Evolutionary conservation across 37 sponge, comb jelly and placozoan genomes (phyloP).

Genomic region (Chondrilla cf. caribensis): DNA sequence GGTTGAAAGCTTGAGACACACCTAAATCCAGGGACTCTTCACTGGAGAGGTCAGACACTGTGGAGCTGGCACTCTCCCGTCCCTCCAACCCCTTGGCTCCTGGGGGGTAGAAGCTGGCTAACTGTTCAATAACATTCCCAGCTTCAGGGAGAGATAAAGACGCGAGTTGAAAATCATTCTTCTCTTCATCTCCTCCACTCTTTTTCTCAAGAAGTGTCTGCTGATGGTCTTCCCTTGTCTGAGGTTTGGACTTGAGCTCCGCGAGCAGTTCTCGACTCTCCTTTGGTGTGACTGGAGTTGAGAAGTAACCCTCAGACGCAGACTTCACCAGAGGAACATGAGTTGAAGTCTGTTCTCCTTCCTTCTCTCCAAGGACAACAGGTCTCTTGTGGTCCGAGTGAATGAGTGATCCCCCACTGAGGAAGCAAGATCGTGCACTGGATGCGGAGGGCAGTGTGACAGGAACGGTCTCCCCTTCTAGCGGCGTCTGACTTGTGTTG

Average conservation of each 20-base stretch:
- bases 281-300: background rate
- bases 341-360: background rate
- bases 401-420: background rate
- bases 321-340: background rate
- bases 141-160: background rate
- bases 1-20: conserved; percentile 5
- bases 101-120: background rate
- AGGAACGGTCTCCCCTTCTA: background rate
- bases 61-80: too few relatives aligned
- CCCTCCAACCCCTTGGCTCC: background rate
- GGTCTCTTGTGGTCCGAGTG: conserved; percentile 10
- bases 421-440: conserved; percentile 6
- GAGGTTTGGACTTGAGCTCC: too few relatives aligned
- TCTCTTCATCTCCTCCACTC: background rate
- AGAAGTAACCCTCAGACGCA: conserved; percentile 21
- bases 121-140: background rate
- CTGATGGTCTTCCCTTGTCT: too few relatives aligned
- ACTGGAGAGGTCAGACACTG: background rate
- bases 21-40: background rate
- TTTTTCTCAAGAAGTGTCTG: background rate
- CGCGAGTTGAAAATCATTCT: background rate
- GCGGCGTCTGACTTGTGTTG: background rate
- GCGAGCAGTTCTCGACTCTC: background rate
- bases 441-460: conserved; percentile 5
- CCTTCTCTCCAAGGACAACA: conserved; percentile 22